phyloP scores from a whole-genome alignment of 2,113 vertebrate species.

The Archilochus colubris region DNA sequence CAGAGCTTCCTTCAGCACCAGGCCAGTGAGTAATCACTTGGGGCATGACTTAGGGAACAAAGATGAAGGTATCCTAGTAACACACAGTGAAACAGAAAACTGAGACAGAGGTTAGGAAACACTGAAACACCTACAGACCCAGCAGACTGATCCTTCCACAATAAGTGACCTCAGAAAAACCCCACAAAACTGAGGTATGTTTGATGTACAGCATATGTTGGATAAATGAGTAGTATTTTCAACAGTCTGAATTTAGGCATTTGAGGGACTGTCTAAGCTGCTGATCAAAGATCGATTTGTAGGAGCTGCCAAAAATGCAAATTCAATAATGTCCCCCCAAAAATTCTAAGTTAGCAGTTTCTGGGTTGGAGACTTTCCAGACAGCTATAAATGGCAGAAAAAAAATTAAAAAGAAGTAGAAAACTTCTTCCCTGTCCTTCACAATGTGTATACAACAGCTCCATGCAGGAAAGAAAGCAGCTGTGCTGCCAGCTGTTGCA shows the following conservation, averaged over 20 bases:
- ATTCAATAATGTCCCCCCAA: not conserved
- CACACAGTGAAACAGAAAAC: not conserved
- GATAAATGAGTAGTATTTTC: not conserved
- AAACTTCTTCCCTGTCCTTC: not conserved
- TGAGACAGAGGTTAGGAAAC: not conserved
- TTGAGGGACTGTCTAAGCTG: not conserved
- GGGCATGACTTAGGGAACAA: not conserved
- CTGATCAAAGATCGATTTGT: not conserved
- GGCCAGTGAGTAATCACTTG: not conserved
- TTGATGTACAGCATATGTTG: not conserved
- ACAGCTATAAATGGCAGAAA: not conserved
- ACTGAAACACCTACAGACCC: not conserved
- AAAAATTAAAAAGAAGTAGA: not conserved
- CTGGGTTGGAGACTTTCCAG: not conserved
- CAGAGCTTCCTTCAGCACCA: not conserved
- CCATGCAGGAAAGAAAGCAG: not conserved
- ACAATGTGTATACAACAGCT: not conserved
- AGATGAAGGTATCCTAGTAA: not conserved
- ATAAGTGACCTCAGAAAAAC: not conserved
- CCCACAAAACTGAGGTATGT: not conserved
- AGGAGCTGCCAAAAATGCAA: conserved; percentile 2
- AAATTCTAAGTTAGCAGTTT: conserved; percentile 29
- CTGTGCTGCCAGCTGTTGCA: not conserved
- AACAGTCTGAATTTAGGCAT: not conserved
- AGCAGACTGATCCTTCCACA: not conserved